These are phyloP conservation scores for Chloebia gouldiae DNA, from an alignment of 2,113 vertebrate species.

Conservation along the genomic window DNA sequence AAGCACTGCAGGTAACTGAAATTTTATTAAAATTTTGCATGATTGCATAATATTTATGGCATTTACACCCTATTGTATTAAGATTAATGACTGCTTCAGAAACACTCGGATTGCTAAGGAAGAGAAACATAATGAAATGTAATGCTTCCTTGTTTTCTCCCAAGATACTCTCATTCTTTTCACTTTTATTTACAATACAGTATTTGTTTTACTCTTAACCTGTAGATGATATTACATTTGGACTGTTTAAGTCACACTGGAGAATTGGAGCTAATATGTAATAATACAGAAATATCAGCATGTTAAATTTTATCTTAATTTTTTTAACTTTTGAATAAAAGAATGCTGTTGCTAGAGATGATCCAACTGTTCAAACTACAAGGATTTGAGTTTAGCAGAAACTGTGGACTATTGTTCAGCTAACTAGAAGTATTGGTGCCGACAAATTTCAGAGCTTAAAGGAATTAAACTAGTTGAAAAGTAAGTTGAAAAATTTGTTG, in stretches of 20 bases:
- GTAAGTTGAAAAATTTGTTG: constrained; percentile 39
- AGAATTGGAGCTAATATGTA: background rate
- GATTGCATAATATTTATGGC: background rate
- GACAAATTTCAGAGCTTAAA: constrained; percentile 24
- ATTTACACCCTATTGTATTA: background rate
- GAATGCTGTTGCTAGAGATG: background rate
- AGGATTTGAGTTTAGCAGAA: background rate
- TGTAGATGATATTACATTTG: background rate
- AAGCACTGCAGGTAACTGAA: background rate
- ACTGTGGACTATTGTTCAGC: background rate
- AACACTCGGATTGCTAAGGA: background rate
- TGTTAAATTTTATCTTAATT: background rate
- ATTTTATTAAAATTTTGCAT: background rate
- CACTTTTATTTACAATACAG: background rate
- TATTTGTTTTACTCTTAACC: background rate
- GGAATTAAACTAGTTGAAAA: background rate
- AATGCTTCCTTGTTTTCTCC: background rate
- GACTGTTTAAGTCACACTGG: background rate
- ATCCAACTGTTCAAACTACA: background rate
- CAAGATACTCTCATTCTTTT: background rate
- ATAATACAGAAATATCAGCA: background rate
- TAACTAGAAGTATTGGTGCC: background rate
- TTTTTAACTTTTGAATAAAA: background rate
- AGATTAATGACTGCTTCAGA: background rate
- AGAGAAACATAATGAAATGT: background rate